A percentile compares a stretch with the other conserved stretches of the same genome.
Evolutionary conservation across 2,113 vertebrate genomes (phyloP).

Genomic region (Dicrurus megarhynchus): DNA sequence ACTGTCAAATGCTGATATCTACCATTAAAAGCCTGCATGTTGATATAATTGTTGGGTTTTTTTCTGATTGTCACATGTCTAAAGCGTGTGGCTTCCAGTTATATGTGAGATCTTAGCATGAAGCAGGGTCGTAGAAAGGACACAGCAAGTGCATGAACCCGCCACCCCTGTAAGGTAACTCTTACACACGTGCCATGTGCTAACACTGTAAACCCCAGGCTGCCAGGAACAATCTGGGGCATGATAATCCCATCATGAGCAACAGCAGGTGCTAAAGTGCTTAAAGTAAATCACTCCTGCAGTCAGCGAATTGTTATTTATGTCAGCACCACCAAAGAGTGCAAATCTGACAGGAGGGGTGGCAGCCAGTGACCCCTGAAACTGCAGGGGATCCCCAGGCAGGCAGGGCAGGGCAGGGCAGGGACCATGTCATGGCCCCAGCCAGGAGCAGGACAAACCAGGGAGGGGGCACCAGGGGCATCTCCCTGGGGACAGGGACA

Average conservation of each 20-base stretch:
- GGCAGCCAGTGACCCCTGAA: neutral
- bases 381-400: neutral
- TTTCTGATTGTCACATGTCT: neutral
- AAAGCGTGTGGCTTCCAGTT: neutral
- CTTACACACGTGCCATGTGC: neutral
- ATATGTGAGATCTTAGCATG: neutral
- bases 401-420: neutral
- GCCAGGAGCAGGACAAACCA: neutral
- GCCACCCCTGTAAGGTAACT: neutral
- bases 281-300: slow-evolving; percentile 66
- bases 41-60: neutral
- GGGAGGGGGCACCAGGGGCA: fast-evolving
- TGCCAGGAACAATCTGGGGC: slow-evolving; percentile 56
- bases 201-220: slow-evolving; percentile 7
- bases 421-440: neutral
- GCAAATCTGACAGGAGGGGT: neutral
- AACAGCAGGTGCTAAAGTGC: slow-evolving; percentile 74
- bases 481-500: neutral
- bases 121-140: neutral
- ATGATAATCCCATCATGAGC: slow-evolving; percentile 69
- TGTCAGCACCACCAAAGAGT: slow-evolving; percentile 15
- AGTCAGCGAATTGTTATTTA: slow-evolving; percentile 60
- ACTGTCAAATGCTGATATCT: neutral
- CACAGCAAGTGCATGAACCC: neutral
- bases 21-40: neutral